Base-by-base conservation (phyloP, 2,888 invertebrate species). In the Drosophila mettleri region DNA sequence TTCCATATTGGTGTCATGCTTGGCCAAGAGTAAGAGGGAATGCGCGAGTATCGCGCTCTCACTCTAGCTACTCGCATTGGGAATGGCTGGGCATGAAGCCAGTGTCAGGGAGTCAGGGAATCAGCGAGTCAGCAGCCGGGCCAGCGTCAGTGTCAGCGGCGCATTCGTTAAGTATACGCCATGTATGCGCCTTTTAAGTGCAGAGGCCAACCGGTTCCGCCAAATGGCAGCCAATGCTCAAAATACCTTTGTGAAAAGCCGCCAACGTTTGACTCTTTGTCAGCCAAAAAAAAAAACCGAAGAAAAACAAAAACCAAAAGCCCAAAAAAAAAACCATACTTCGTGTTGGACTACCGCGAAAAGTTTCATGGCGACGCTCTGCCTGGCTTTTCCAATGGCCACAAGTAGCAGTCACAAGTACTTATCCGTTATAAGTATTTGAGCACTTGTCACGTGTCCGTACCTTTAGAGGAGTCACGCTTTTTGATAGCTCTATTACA, bases 141-240 rank as follows among this genome's bases (percentile, higher is more conserved):
- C 61, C 64, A 79, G 60, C 48, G 83, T 74, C 86, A 86, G 86
- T 80, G 81, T 85, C 83, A 82, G 86, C 66, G 71, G 77, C 80
- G 77, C 75, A 74, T 83, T 86, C 65, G 83, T 83, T 83, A 86
- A 83, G 83, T 86, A 86, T 86, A 86, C 83, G 83, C 87, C 83
- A 74, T 72, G 83, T 69, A 71, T 77, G 79, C 67, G 86, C 84
- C 82, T 81, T 80, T 76, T 78, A 80, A 78, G 78, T 74, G 74
- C 76, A 70, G 64, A 65, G 59, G 52, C 49, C 57, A 86, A 83
- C 86, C 78, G 86, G 82, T 83, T 84, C 52, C 67, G 55, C 61
- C 63, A 74, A 61, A 58, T 39, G 39, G 20, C 53, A 53, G 53
- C 22, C 41, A 62, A 46, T 48, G 62, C 62, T 54, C 53, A 46